phyloP scores from a whole-genome alignment of 2,797 vertebrate species.

The Pristis pectinata region DNA sequence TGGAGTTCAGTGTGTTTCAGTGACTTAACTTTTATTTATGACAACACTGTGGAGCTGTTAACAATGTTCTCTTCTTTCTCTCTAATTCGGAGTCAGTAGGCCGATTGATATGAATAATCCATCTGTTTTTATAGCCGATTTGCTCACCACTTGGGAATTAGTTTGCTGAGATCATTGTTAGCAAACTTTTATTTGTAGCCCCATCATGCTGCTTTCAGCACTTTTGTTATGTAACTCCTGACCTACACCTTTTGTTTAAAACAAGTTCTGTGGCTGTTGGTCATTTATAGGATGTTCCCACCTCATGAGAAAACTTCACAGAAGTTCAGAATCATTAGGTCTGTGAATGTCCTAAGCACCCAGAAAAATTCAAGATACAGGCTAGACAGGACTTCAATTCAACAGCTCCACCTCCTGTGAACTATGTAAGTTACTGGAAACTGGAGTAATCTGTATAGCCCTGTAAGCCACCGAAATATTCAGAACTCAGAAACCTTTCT shows the following conservation, averaged over 20 bases:
- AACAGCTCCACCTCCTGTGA: not conserved
- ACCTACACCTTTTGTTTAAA: constrained; percentile 25
- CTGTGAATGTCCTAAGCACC: not conserved
- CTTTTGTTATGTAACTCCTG: constrained; percentile 43
- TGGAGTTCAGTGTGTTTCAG: not conserved
- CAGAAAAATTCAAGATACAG: not conserved
- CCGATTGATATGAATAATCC: constrained; percentile 33
- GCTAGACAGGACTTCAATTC: not conserved
- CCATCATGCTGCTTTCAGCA: constrained; percentile 42
- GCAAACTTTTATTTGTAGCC: constrained; percentile 49
- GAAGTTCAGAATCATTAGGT: not conserved
- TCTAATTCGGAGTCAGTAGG: constrained; percentile 8
- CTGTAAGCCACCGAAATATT: not conserved
- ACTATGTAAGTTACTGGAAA: not conserved
- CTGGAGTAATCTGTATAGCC: not conserved
- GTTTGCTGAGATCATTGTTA: constrained; percentile 52
- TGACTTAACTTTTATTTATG: constrained; percentile 17
- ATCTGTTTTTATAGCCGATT: constrained; percentile 42
- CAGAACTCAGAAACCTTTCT: not conserved
- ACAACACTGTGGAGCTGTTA: not conserved
- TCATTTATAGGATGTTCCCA: rapidly evolving
- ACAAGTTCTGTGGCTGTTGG: constrained; percentile 43
- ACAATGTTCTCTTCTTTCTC: not conserved
- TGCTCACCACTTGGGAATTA: constrained; percentile 50
- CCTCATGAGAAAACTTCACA: not conserved